phyloP scores from a whole-genome alignment of 2,888 invertebrate species.

The Brachypalpus laphriformis region DNA sequence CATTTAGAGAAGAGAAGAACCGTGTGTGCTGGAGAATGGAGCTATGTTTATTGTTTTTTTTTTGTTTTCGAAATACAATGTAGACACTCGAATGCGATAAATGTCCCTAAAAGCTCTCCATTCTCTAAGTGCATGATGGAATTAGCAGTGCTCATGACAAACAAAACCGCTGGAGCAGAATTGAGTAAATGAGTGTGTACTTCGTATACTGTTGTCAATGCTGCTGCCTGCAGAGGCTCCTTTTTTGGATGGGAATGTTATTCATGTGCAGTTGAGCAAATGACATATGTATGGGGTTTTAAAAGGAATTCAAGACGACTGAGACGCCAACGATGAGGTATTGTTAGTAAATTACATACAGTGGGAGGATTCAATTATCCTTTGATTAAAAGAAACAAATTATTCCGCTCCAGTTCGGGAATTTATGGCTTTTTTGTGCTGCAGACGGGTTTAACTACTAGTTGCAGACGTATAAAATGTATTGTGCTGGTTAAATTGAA shows the following conservation, averaged over 20 bases:
- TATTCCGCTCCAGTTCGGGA: conserved; percentile 26
- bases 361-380: conserved; percentile 34
- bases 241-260: conserved; percentile 26
- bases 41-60: conserved; percentile 25
- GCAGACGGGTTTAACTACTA: too few species aligned
- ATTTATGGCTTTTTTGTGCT: neutral
- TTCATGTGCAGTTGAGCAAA: conserved; percentile 27
- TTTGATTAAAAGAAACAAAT: conserved; percentile 26
- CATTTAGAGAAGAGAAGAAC: neutral
- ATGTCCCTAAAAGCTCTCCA: conserved; percentile 51
- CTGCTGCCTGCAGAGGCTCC: neutral
- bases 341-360: conserved; percentile 11
- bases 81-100: conserved; percentile 51
- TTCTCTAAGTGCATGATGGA: conserved; percentile 56
- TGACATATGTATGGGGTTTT: conserved; percentile 32
- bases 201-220: neutral
- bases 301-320: conserved; percentile 9
- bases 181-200: conserved; percentile 43
- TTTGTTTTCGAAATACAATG: conserved; percentile 47
- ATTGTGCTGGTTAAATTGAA: too few species aligned
- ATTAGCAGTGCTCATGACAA: conserved; percentile 62
- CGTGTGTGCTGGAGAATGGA: neutral
- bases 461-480: too few species aligned
- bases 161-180: conserved; percentile 47
- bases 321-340: conserved; percentile 12